These are phyloP conservation scores for Papilio dardanus DNA, from an alignment of 1,140 invertebrate species.

Conservation along the genomic window DNA sequence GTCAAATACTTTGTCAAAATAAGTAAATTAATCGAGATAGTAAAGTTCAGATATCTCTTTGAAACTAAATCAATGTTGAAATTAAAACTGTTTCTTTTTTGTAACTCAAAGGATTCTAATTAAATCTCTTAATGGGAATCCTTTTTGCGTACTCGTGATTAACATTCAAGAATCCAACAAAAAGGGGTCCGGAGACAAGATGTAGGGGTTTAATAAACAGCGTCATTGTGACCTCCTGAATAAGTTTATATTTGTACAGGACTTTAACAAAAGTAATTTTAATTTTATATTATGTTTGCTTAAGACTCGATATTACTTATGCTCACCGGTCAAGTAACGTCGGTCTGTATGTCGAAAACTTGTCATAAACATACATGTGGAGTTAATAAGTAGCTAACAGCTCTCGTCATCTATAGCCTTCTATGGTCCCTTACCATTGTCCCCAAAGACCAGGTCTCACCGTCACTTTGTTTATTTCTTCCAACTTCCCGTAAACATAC, in stretches of 20 bases:
- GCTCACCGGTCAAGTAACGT: too few relatives aligned
- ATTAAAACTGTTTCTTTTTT: background rate
- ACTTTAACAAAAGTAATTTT: too few relatives aligned
- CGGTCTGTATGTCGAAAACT: too few relatives aligned
- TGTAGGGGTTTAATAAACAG: background rate
- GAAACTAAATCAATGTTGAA: background rate
- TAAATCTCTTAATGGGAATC: background rate
- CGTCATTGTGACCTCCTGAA: background rate
- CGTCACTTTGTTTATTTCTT: background rate
- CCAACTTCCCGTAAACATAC: background rate
- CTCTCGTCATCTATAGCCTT: background rate
- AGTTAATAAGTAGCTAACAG: too few relatives aligned
- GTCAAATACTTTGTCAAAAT: too few relatives aligned
- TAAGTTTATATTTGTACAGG: too few relatives aligned
- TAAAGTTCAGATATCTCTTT: background rate
- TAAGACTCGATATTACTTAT: too few relatives aligned
- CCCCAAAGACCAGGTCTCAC: background rate
- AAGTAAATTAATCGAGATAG: too few relatives aligned
- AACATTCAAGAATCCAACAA: background rate
- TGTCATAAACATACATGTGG: too few relatives aligned
- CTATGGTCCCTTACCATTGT: background rate
- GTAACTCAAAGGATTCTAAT: background rate
- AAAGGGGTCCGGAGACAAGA: background rate
- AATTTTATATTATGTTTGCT: too few relatives aligned
- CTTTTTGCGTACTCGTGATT: conserved; percentile 11